Conservation (phyloP, 2,888 invertebrate genomes). For the Drosophila prostipennis region DNA sequence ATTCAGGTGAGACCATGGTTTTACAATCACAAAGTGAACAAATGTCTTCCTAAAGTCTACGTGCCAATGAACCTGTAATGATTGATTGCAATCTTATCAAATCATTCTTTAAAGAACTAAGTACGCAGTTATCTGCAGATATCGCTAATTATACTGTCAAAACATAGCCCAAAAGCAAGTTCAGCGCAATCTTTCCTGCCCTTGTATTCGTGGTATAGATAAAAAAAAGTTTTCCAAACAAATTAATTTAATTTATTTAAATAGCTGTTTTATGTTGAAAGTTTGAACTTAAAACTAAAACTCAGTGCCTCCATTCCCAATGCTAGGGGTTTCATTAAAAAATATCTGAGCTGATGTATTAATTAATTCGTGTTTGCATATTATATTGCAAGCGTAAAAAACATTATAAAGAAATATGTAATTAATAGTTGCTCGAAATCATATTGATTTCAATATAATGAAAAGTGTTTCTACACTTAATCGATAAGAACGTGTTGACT, state of each 20-base stretch:
- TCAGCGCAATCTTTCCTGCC: background rate
- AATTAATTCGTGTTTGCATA: no score
- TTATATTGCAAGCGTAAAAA: no score
- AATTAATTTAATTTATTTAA: no score
- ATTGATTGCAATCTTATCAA: conserved; percentile 25
- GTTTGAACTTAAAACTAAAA: no score
- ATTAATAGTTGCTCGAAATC: background rate
- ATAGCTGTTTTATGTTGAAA: no score
- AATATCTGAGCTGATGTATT: no score
- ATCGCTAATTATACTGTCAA: conserved; percentile 3
- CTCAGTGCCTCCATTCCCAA: no score
- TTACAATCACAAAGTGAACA: background rate
- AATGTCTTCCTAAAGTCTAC: background rate
- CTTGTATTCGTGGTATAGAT: no score
- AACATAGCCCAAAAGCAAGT: background rate
- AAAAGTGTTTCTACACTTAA: background rate
- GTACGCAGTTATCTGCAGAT: background rate
- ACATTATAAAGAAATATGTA: no score
- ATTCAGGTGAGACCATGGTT: conserved; percentile 39
- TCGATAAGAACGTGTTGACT: background rate
- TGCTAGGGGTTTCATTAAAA: no score
- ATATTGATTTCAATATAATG: background rate
- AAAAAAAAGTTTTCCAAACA: no score
- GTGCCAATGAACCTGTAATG: conserved; percentile 4
- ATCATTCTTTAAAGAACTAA: background rate